Base-by-base conservation (phyloP, 2,797 vertebrate genomes). In the Myiotriccus ornatus region DNA sequence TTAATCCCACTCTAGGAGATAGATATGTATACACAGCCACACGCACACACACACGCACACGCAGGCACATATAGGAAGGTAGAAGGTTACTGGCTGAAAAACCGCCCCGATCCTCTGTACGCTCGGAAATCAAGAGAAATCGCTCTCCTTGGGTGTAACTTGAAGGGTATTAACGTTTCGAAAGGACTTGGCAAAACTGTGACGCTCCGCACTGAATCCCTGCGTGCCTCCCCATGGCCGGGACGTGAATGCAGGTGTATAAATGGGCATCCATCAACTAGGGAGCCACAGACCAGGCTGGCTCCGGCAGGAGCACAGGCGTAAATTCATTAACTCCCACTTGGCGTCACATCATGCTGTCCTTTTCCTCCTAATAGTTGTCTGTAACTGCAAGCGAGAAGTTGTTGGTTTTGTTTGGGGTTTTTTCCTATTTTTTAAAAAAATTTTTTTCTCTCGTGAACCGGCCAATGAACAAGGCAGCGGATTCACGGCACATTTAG, bases 1-100 rank as follows among this genome's bases (percentile, higher is more conserved):
- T 99, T 98, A 98, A 98, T 99, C 98, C 98, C 97, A 94, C 98
- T 98, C 97, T 96, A 97, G 98, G 98, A 95, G 95, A 95, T 64
- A 91, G 95, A 95, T 95, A 93, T 87, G 86, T 95, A 82, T 67
- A 94, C 88, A 93, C 87, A 86, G 20, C 64, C 88, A 87, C 86
- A 98, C 97, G 97, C 96, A 19, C 78, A 97, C 96, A 95, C 97
- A 94, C 97, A 96, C 44, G 18, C 87, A 62, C 97, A 96, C n/a
- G 24, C 87, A 55, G 75, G 57, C 93, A 93, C 80, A 7, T 86
- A 88, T 6, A 90, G 95, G 95, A 98, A 98, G 98, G 98, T 98
- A 97, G 97, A 97, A 97, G 97, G 89, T 95, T 94, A 90, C 96
- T 94, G 95, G 96, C 97, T 95, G 97, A 92, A 98, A 96, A 93